Base-by-base conservation (phyloP, 2,797 vertebrate species). In the Alexandromys oeconomus region DNA sequence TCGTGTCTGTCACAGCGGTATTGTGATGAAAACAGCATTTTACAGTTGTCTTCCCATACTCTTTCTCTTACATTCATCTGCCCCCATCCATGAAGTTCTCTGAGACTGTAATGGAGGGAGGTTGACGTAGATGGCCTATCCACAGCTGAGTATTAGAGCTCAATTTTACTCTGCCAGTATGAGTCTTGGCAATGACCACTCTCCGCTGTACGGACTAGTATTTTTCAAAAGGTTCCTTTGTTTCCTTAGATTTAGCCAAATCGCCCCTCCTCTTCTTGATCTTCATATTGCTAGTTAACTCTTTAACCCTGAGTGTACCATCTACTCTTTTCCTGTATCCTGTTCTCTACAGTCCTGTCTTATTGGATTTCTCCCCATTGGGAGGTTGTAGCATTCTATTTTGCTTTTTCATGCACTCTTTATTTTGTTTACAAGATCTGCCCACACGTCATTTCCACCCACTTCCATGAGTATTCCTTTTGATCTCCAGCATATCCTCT, bases 251-350 rank as follows among this genome's bases (percentile, higher is more conserved):
- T 69, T n/a, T 86, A 34, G 13, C 21, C 46, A 54, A 54, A 4
- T 4, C 3, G 37, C 10, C 10, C 15, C 0, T 31, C 37, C 37
- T 23, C 29, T 31, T 17, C 17, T 2, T 3, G 12, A 8, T 34
- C 29, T 29, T 48, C 34, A 23, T 37, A 5, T 9, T 51, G 21
- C 31, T 23, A 48, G 6, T 6, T 48, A 48, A 48, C 5, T 11
- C 46, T 17, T 86, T 71, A 51, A 15, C 6, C 34, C 25, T 25
- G 23, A n/a, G 21, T 51, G 11, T 23, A 9, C 0, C 4, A 2
- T 11, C 21, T 34, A 46, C 23, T 5, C 12, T 10, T 17, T 69
- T 54, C 21, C 31, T 71, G 48, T 37, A 37, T 54, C 23, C 63
- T 11, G 11, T 54, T 34, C 5, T 37, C 23, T 27, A 69, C 48